A percentile compares a stretch with the other conserved stretches of the same genome.
Conservation (phyloP, 1,140 invertebrate species). For the Meloidogyne exigua region DNA sequence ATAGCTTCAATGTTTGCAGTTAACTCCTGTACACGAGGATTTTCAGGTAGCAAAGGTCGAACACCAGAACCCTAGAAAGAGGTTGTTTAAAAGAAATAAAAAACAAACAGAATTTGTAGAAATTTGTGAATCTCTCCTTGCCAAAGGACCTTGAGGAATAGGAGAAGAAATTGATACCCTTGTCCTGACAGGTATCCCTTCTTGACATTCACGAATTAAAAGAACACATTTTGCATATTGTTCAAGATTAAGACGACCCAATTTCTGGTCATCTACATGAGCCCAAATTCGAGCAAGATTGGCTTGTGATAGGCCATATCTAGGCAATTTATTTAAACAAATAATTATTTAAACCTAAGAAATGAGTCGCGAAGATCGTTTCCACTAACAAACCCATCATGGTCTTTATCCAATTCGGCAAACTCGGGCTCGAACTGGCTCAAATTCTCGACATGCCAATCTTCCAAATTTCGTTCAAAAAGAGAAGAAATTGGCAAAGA, state of each 20-base stretch:
- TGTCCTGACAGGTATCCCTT: constrained; percentile 72
- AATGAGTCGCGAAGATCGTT: constrained; percentile 89
- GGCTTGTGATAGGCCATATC: constrained; percentile 82
- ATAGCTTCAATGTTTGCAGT: constrained; percentile 42
- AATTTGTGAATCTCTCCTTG: constrained; percentile 26
- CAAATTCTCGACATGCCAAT: constrained; percentile 29
- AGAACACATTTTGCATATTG: constrained; percentile 70
- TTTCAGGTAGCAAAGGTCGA: not conserved
- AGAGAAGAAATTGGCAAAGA: not conserved
- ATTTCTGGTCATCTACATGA: constrained; percentile 50
- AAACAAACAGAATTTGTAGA: constrained; percentile 18
- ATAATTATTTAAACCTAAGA: constrained; percentile 2
- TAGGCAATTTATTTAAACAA: not conserved
- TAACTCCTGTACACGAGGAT: constrained; percentile 44
- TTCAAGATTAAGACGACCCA: constrained; percentile 83
- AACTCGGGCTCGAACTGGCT: constrained; percentile 75
- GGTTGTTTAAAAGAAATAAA: not conserved
- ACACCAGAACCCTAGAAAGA: constrained; percentile 7
- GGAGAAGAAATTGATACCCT: not conserved
- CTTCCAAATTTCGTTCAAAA: constrained; percentile 12
- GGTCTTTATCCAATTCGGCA: constrained; percentile 81
- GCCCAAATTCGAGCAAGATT: constrained; percentile 92
- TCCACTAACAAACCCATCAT: constrained; percentile 90
- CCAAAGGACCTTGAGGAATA: not conserved
- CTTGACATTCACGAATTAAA: constrained; percentile 84